phyloP scores from a whole-genome alignment of 2,113 vertebrate genomes.

The Panurus biarmicus region DNA sequence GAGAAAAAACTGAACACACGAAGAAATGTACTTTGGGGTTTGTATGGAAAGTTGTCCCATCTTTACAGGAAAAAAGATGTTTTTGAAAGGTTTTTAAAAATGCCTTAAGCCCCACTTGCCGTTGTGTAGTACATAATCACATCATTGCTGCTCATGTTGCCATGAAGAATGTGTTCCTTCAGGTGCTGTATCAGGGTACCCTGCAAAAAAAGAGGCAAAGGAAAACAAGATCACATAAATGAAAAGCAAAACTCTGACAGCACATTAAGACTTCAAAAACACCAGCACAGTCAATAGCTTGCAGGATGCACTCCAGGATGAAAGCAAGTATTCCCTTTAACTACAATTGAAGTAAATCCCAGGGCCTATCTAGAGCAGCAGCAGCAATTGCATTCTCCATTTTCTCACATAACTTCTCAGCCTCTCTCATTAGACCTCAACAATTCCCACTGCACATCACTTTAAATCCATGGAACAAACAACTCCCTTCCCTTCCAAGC shows the following conservation, averaged over 20 bases:
- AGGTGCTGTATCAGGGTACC: constrained; percentile 93
- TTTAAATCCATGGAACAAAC: not conserved
- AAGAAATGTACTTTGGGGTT: not conserved
- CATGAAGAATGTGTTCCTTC: constrained; percentile 91
- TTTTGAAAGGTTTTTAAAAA: not conserved
- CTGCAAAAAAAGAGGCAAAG: constrained; percentile 44
- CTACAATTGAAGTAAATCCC: not conserved
- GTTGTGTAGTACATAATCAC: constrained; percentile 93
- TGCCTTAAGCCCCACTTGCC: constrained; percentile 63
- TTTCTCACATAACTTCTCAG: not conserved
- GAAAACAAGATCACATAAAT: not conserved
- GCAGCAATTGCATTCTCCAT: not conserved
- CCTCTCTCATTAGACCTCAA: not conserved
- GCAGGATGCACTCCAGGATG: not conserved
- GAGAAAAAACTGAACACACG: not conserved
- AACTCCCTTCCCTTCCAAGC: not conserved
- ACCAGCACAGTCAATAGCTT: not conserved
- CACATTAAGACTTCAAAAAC: not conserved
- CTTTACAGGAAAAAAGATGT: not conserved
- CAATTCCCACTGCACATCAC: constrained; percentile 3
- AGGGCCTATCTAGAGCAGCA: not conserved
- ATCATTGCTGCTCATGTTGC: constrained; percentile 84
- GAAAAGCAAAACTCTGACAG: not conserved
- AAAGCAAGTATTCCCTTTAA: not conserved
- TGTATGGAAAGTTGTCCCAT: not conserved